Conservation (phyloP, 2,888 invertebrate genomes). For the Brachyptera risi region DNA sequence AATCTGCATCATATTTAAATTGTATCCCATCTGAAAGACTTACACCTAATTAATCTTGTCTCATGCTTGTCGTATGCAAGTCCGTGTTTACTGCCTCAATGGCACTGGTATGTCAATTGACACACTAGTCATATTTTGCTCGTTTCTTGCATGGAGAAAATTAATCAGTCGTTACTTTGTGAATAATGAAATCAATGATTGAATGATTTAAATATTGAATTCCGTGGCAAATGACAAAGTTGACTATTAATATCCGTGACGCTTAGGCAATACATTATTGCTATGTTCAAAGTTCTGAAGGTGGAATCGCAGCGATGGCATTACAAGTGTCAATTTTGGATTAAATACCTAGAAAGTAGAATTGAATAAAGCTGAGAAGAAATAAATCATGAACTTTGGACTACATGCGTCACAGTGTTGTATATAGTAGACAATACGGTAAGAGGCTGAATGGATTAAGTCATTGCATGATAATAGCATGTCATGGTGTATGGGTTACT, state of each 20-base stretch:
- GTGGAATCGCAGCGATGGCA: not conserved
- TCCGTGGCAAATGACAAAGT: not conserved
- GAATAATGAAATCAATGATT: no score
- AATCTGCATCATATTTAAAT: no score
- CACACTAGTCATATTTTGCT: no score
- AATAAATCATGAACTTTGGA: constrained; percentile 4
- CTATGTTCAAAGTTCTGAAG: constrained; percentile 5
- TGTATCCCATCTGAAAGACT: no score
- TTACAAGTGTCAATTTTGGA: not conserved
- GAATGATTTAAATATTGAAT: no score
- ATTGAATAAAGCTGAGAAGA: not conserved
- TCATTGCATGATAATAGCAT: not conserved
- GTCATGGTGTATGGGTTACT: not conserved
- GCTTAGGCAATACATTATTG: not conserved
- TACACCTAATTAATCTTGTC: no score
- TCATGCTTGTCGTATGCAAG: no score
- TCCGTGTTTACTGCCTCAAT: no score
- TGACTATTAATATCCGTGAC: not conserved
- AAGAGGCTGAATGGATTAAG: constrained; percentile 1
- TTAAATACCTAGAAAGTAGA: not conserved
- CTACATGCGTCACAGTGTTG: constrained; percentile 7
- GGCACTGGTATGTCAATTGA: no score
- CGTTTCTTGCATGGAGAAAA: no score
- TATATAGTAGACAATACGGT: constrained; percentile 4
- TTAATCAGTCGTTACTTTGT: no score